phyloP scores from a whole-genome alignment of 2,113 vertebrate genomes.

The Macroglossus sobrinus region DNA sequence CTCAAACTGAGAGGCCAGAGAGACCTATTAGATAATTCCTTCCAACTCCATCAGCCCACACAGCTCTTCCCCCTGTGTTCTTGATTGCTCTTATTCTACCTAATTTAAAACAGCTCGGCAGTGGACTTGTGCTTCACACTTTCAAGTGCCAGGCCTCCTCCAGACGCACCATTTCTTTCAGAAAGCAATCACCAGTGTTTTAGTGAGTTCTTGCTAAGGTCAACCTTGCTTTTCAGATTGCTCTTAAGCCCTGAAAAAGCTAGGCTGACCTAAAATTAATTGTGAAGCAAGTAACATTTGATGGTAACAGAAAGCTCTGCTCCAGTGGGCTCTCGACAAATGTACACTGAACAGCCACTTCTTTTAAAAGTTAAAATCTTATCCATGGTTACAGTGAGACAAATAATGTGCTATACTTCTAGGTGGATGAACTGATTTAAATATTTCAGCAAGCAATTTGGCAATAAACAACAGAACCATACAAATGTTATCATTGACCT shows the following conservation, averaged over 20 bases:
- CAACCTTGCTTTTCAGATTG: constrained; percentile 57
- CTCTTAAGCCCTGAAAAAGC: constrained; percentile 35
- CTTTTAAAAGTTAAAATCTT: constrained; percentile 39
- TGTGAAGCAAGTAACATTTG: constrained; percentile 47
- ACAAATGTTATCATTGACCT: constrained; percentile 34
- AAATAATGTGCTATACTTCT: background rate
- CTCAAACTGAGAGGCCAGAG: constrained; percentile 4
- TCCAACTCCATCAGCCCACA: background rate
- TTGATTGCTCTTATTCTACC: constrained; percentile 51
- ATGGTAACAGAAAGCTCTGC: constrained; percentile 14
- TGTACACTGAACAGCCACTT: background rate
- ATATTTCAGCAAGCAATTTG: constrained; percentile 14
- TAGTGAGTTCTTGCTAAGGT: constrained; percentile 53
- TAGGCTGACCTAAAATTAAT: constrained; percentile 62
- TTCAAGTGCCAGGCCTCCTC: constrained; percentile 56
- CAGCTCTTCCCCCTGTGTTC: background rate
- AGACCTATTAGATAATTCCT: constrained; percentile 9
- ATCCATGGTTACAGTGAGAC: background rate
- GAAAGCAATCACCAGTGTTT: constrained; percentile 57
- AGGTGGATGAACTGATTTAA: background rate
- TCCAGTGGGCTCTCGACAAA: constrained; percentile 27
- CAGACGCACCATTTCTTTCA: constrained; percentile 21
- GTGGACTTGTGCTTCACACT: background rate
- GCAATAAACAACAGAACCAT: constrained; percentile 37
- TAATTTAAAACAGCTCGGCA: constrained; percentile 51